Evolutionary conservation across 2,888 invertebrate genomes (phyloP), one percentile per base, ranked within the genome.

Genomic region (Crematogaster levior): DNA sequence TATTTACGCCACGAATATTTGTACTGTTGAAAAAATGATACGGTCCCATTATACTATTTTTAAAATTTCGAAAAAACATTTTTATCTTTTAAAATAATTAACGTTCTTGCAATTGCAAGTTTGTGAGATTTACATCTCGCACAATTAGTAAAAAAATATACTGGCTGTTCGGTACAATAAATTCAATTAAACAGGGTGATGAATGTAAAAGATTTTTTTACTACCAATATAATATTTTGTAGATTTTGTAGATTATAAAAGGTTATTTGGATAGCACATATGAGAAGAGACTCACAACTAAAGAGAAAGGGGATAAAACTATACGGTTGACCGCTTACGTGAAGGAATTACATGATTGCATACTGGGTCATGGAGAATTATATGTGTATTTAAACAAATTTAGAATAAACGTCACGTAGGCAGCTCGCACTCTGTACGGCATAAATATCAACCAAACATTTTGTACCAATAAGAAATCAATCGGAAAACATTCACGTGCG

Each of bases 221-320:
- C 10, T 4, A n/a, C 0, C 18, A 10, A 37, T 43, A 21, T 21
- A n/a, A n/a, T n/a, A n/a, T n/a, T 68, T 75, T 58, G 46, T 40
- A 74, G 70, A 65, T 74, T 65, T n/a, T n/a, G n/a, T 58, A 9
- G 46, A 70, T 27, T 30, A 37, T 9, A 21, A 43, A 65, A 74
- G 56, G 27, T 18, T 68, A 75, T 68, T 75, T 74, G 75, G 30
- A 68, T 21, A 43, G 56, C 18, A 40, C 40, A 12, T 46, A 34
- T 15, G 30, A 24, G 51, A 60, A 12, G 37, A 34, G 68, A 65
- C 43, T 51, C 10, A 15, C n/a, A 40, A n/a, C 40, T 43, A 56
- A 43, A 82, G 56, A 81, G 83, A 83, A 83, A 86, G 68, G 73
- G 48, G 82, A 43, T 43, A 61, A 48, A 65, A 68, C 21, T 37